These are phyloP conservation scores for Crotalus horridus DNA, from an alignment of 2,113 vertebrate species.

Conservation along the genomic window DNA sequence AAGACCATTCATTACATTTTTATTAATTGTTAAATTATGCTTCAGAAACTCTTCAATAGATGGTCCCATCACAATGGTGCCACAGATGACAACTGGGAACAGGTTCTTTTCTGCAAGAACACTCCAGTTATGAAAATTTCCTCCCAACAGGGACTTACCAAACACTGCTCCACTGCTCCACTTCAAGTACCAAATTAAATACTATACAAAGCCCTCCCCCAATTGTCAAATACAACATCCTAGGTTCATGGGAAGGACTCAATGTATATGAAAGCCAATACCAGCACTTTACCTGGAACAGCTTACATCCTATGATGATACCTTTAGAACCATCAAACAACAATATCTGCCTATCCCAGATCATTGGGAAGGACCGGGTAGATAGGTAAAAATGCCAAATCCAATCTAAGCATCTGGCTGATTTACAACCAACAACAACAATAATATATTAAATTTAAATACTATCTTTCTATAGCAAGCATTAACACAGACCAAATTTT, in stretches of 20 bases:
- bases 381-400: neutral
- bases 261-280: neutral
- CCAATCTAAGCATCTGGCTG: neutral
- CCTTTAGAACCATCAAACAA: neutral
- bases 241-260: neutral
- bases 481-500: neutral
- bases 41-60: neutral
- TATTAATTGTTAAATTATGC: neutral
- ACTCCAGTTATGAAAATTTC: neutral
- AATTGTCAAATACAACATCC: neutral
- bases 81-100: neutral
- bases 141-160: neutral
- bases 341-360: neutral
- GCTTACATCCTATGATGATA: neutral
- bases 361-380: neutral
- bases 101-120: neutral
- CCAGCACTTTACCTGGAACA: neutral
- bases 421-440: neutral
- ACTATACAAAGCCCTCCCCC: neutral
- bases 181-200: neutral
- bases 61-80: neutral
- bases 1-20: neutral
- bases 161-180: neutral
- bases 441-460: neutral
- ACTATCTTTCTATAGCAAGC: neutral